Evolutionary conservation across 2,888 invertebrate species (phyloP), one percentile per base, ranked within the genome.

Genomic region (Zhuqinia jingwanae): DNA sequence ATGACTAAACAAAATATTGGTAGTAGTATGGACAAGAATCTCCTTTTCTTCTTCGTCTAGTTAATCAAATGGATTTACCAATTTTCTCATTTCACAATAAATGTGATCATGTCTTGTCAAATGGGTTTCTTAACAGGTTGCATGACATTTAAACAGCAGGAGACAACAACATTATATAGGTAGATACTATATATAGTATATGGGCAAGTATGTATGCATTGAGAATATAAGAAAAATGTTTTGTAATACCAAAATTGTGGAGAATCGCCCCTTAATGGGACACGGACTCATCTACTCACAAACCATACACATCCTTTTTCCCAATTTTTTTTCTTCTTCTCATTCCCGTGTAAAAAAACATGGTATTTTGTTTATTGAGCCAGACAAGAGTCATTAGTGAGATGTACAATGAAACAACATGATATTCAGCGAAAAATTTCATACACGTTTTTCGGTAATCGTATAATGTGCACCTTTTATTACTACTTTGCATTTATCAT

Each of bases 51-150:
- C 42, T 20, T 30, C 42, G 27, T 50, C 73, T 82, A 63, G 73
- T 75, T 82, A 60, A 70, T 70, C 68, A 80, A 82, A 82, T 75
- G 82, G 60, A 75, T 83, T 75, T 83, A 65, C 63, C 83, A 76
- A 76, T 65, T 76, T 83, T 83, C 65, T 63, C 76, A 63, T 76
- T 83, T 76, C 65, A 76, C 76, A 83, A 83, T 83, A 76, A 76
- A 83, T 63, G 53, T 65, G 42, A 53, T 76, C 83, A 83, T 63
- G 82, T 82, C 82, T 75, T 83, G 75, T 83, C 76, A 84, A 78
- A 84, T 84, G 77, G 56, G 77, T 78, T 84, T 68, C 84, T 77
- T 78, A 68, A 84, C 77, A 70, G 68, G 68, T 84, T 84, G 78
- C 77, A 84, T 70, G 84, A 56, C 70, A 77, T 78, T 68, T 45